A percentile compares a stretch with the other conserved stretches of the same genome.
phyloP scores from a whole-genome alignment of 2,888 invertebrate genomes.

The Bedellia somnulentella region DNA sequence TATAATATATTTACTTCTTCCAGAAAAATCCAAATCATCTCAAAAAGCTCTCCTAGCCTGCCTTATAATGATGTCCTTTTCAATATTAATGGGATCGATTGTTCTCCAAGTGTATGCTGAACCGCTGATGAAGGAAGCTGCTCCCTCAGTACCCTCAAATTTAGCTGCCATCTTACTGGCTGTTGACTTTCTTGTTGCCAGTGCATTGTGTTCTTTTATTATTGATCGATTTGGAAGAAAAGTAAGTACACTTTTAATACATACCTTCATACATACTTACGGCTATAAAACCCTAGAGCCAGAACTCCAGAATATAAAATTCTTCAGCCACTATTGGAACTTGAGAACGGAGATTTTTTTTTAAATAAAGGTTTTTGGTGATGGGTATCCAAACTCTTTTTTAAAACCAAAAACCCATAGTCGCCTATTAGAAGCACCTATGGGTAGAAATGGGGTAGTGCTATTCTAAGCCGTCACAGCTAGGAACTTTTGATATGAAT shows the following conservation, averaged over 20 bases:
- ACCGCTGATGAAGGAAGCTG: slow-evolving; percentile 35
- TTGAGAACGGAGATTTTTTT: no score
- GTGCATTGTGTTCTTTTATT: slow-evolving; percentile 21
- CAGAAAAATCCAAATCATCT: slow-evolving; percentile 28
- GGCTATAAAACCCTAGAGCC: no score
- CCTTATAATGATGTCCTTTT: slow-evolving; percentile 23
- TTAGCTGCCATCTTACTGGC: slow-evolving; percentile 37
- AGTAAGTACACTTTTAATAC: slow-evolving; percentile 17
- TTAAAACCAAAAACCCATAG: no score
- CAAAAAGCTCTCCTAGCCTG: slow-evolving; percentile 19
- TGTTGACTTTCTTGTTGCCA: slow-evolving; percentile 25
- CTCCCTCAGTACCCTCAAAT: slow-evolving; percentile 36
- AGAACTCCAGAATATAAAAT: no score
- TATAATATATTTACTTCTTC: slow-evolving; percentile 11
- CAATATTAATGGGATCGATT: slow-evolving; percentile 38
- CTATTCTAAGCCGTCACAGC: no score
- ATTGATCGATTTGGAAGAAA: slow-evolving; percentile 38
- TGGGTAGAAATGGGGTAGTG: no score
- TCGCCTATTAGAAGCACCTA: no score
- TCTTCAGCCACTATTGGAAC: no score
- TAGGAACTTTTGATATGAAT: no score
- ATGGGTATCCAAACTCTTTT: no score
- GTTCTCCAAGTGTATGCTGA: slow-evolving; percentile 45
- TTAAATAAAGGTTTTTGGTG: no score
- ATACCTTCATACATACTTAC: no score